These are phyloP conservation scores for Petrosia ficiformis DNA, from an alignment of 37 sponge, comb jelly and placozoan genomes.

Conservation along the genomic window DNA sequence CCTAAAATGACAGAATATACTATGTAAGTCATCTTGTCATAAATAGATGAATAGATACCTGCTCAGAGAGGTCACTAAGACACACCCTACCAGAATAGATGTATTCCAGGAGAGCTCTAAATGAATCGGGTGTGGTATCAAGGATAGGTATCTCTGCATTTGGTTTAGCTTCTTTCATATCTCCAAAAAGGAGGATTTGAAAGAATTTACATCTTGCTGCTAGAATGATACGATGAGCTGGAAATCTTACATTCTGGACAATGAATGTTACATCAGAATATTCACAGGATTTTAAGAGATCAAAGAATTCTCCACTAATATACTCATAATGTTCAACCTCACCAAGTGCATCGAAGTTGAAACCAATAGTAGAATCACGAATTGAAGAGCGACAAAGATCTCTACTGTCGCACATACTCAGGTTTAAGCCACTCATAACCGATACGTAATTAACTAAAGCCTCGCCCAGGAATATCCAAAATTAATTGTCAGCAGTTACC, in stretches of 20 bases:
- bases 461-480: not conserved
- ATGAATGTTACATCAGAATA: constrained; percentile 77
- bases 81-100: constrained; percentile 77
- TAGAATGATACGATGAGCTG: constrained; percentile 66
- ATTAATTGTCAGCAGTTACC: not conserved
- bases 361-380: constrained; percentile 75
- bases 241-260: constrained; percentile 61
- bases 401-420: constrained; percentile 65
- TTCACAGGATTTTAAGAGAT: constrained; percentile 59
- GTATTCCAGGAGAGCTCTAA: constrained; percentile 65
- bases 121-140: constrained; percentile 77
- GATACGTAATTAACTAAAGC: no score
- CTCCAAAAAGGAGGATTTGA: constrained; percentile 72
- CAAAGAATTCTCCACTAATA: constrained; percentile 68
- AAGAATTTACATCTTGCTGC: constrained; percentile 81
- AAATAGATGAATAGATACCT: constrained; percentile 37
- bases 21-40: not conserved
- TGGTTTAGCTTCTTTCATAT: constrained; percentile 79
- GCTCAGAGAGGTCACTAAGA: constrained; percentile 59
- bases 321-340: constrained; percentile 87
- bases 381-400: constrained; percentile 80
- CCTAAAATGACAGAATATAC: constrained; percentile 26
- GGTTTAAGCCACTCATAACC: not conserved
- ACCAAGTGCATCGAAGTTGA: constrained; percentile 82
- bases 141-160: constrained; percentile 45